Conservation (phyloP, 2,888 invertebrate species). For the Biston stratarius region DNA sequence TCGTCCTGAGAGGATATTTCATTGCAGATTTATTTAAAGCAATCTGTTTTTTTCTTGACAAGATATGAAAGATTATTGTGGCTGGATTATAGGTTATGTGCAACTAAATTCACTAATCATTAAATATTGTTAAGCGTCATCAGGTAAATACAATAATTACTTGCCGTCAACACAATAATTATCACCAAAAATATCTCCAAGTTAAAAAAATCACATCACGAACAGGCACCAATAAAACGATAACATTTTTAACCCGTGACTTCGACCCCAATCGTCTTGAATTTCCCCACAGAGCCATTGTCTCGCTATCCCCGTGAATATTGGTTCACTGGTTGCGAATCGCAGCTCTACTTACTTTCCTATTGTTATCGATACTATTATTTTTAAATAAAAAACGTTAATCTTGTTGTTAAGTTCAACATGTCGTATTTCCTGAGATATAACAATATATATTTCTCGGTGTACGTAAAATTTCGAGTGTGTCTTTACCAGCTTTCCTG, state of each 20-base stretch:
- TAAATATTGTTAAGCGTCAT: too few relatives aligned
- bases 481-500: too few relatives aligned
- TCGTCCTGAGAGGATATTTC: too few relatives aligned
- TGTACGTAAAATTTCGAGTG: too few relatives aligned
- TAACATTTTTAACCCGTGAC: slow-evolving; percentile 42
- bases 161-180: neutral
- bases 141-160: neutral
- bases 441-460: too few relatives aligned
- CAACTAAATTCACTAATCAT: too few relatives aligned
- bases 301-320: slow-evolving; percentile 39
- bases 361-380: neutral
- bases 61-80: too few relatives aligned
- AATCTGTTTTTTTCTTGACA: too few relatives aligned
- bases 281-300: slow-evolving; percentile 78
- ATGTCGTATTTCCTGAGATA: too few relatives aligned
- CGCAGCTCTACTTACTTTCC: neutral
- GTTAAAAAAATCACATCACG: slow-evolving; percentile 27
- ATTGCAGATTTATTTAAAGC: too few relatives aligned
- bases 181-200: neutral
- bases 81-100: too few relatives aligned
- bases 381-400: neutral
- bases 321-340: neutral
- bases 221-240: slow-evolving; percentile 43
- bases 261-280: slow-evolving; percentile 62
- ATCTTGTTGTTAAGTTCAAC: too few relatives aligned